Conservation (phyloP, 2,797 vertebrate genomes). For the Crenuchus spilurus region DNA sequence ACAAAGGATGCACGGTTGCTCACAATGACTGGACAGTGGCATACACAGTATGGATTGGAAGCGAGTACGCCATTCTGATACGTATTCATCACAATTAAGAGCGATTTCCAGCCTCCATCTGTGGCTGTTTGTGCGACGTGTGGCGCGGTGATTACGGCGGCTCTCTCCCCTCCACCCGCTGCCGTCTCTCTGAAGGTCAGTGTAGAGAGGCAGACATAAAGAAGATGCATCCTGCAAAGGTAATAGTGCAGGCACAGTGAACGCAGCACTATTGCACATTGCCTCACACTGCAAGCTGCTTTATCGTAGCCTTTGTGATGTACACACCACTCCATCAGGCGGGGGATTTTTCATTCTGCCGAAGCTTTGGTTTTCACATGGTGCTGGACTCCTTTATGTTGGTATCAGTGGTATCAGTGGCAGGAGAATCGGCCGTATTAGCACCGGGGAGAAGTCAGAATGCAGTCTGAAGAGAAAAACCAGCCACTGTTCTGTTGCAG, state of each 20-base stretch:
- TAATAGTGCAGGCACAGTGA: constrained; percentile 55
- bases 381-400: constrained; percentile 39
- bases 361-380: constrained; percentile 38
- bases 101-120: constrained; percentile 56
- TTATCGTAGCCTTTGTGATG: constrained; percentile 51
- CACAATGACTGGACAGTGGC: constrained; percentile 30
- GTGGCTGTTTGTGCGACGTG: constrained; percentile 50
- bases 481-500: not conserved
- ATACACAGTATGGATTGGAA: constrained; percentile 30
- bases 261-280: constrained; percentile 49
- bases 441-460: not conserved
- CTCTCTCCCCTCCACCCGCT: constrained; percentile 53
- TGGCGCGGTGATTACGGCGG: constrained; percentile 56
- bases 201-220: constrained; percentile 61
- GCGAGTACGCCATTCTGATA: constrained; percentile 51
- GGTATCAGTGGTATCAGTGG: constrained; percentile 29
- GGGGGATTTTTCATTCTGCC: constrained; percentile 40
- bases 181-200: constrained; percentile 67
- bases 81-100: constrained; percentile 62
- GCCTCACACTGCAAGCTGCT: constrained; percentile 44
- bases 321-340: constrained; percentile 43
- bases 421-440: constrained; percentile 47
- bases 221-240: constrained; percentile 63
- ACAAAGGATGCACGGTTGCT: constrained; percentile 46
- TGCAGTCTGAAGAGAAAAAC: constrained; percentile 9